These are phyloP conservation scores for Volucella zonaria DNA, from an alignment of 2,888 invertebrate species.

Conservation along the genomic window DNA sequence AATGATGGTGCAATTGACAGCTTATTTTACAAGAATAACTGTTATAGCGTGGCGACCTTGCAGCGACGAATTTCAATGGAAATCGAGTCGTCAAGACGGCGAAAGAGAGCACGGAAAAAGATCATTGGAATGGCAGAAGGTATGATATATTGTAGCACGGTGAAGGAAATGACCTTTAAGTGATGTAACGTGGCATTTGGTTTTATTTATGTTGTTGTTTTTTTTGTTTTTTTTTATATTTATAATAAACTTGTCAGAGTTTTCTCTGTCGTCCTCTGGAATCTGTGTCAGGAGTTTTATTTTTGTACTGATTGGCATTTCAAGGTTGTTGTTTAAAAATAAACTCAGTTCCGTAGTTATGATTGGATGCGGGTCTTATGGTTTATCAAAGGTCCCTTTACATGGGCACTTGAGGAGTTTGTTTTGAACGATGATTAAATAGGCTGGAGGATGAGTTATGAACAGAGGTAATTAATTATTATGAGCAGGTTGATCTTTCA, in stretches of 20 bases:
- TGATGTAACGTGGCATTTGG: constrained; percentile 49
- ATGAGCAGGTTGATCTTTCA: not conserved
- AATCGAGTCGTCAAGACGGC: constrained; percentile 26
- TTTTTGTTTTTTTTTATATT: constrained; percentile 60
- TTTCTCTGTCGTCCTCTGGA: constrained; percentile 65
- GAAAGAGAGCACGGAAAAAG: constrained; percentile 36
- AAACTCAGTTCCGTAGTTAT: constrained; percentile 54
- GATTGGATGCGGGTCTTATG: constrained; percentile 18
- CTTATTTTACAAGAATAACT: constrained; percentile 65
- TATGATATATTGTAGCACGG: constrained; percentile 36
- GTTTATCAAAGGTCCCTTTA: constrained; percentile 12
- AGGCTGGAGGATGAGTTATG: not conserved
- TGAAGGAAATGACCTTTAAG: constrained; percentile 71
- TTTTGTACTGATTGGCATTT: constrained; percentile 37
- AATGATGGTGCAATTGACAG: constrained; percentile 70
- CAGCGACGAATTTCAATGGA: constrained; percentile 63
- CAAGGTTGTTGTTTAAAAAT: constrained; percentile 54
- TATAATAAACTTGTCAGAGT: constrained; percentile 57
- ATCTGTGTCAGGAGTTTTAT: constrained; percentile 67
- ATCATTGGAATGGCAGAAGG: constrained; percentile 46
- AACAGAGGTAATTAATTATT: not conserved
- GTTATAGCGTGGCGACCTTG: constrained; percentile 61
- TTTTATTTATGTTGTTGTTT: constrained; percentile 2
- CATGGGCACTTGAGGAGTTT: constrained; percentile 1
- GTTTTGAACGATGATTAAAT: not conserved